Evolutionary conservation across 2,888 invertebrate species (phyloP).

Genomic region (Melieria omissa): DNA sequence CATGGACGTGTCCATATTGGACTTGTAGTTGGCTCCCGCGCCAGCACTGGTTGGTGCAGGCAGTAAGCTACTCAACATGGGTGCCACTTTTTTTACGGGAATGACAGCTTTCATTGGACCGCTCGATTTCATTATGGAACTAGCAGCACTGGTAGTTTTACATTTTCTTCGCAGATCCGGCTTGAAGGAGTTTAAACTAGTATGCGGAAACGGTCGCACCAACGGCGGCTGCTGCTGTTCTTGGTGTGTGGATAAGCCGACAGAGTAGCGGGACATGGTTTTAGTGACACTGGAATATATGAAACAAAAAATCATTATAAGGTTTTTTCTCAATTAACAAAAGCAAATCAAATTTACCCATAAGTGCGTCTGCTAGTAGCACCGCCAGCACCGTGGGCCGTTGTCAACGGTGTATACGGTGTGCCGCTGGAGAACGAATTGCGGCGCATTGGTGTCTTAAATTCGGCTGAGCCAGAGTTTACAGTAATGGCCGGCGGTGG

Average conservation of each 20-base stretch:
- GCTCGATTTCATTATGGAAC: constrained; percentile 49
- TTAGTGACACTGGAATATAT: neutral
- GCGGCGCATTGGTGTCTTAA: constrained; percentile 48
- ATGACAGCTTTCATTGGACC: constrained; percentile 54
- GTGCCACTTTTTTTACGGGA: constrained; percentile 53
- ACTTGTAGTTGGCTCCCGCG: neutral
- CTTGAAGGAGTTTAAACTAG: constrained; percentile 45
- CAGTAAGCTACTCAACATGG: constrained; percentile 47
- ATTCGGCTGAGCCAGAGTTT: constrained; percentile 33
- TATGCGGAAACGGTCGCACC: constrained; percentile 41
- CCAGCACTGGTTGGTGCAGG: constrained; percentile 38
- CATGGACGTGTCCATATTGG: constrained; percentile 31
- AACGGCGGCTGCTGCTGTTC: constrained; percentile 44
- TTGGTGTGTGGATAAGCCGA: constrained; percentile 45
- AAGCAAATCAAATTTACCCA: constrained; percentile 30
- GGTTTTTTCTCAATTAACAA: neutral
- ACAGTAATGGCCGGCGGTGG: constrained; percentile 22
- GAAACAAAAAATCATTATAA: neutral
- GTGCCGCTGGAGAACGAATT: constrained; percentile 51
- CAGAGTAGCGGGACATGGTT: constrained; percentile 30
- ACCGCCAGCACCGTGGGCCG: constrained; percentile 33
- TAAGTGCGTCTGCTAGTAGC: constrained; percentile 20
- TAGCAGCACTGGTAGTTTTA: constrained; percentile 44
- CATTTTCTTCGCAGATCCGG: constrained; percentile 45
- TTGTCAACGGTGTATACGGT: constrained; percentile 40